Evolutionary conservation across 2,113 vertebrate species (phyloP), one percentile per base, ranked within the genome.

Genomic region (Lepus europaeus): DNA sequence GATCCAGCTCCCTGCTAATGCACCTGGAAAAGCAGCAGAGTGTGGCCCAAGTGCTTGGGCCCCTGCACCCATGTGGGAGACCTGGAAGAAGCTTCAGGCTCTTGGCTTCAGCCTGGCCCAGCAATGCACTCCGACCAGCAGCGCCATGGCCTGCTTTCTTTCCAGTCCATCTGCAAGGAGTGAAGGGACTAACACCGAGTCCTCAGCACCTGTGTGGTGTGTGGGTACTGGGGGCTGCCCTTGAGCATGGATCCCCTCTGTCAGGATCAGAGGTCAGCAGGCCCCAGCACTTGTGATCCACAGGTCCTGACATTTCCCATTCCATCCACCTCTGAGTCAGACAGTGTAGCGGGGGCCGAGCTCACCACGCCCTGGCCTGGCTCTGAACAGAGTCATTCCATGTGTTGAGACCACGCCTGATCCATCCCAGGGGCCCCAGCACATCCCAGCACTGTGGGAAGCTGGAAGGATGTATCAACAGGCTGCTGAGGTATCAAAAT

Each of bases 401-500:
- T 87, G 92, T 91, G 95, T 51, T 3, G 33, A 68, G 29, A 31
- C 81, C 27, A 63, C 3, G 84, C 77, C 77, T 93, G 77, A 81
- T 39, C 19, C 25, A 56, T 76, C 66, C 84, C 23, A 0, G 61
- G 74, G 84, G 88, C 93, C 83, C 27, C 4, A 9, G 45, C 13
- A 56, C 36, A 10, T 69, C 82, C 66, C 92, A 86, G 1, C 63
- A 93, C 95, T 68, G 20, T 10, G 97, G 94, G 90, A 96, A 29
- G 13, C 56, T 76, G 51, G 88, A 91, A 88, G 72, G 88, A 95
- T 94, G 87, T 27, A 76, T 78, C 63, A 14, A 10, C 92, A 95
- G 69, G 78, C 84, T 69, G 31, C 92, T 74, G 39, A 85, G 93
- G 96, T 96, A 95, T 88, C 82, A 76, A 94, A 97, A 96, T 89